Base-by-base conservation (phyloP, 2,888 invertebrate genomes). In the Polyommatus iphigenia region DNA sequence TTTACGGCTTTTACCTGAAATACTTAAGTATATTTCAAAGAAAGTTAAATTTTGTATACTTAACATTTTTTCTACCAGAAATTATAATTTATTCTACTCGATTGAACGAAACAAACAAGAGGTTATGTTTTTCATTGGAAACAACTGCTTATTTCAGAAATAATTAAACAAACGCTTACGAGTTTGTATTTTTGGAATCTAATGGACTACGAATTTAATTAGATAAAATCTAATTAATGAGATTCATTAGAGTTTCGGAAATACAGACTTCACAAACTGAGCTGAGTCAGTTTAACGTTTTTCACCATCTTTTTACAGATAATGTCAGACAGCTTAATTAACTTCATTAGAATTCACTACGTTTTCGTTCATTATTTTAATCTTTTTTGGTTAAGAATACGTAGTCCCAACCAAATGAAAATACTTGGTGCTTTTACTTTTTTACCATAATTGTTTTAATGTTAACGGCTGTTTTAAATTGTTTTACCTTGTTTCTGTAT, bases 301-400 rank as follows among this genome's bases (percentile, higher is more conserved):
- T 72, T 86, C 85, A 85, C 87, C 89, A 85, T 89, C 91, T 79
- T 90, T 87, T 88, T 87, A 83, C 85, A 91, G 92, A 93, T 93
- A 93, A 91, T 90, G 85, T 88, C 86, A 83, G 85, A 91, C 85
- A 86, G 87, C 89, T 92, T 93, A 91, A 93, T 93, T 92, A 93
- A 92, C 87, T 91, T 92, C 90, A 92, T 92, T 92, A 89, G 89
- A 92, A 92, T 93, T 92, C 92, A 91, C 91, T 91, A 87, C 85
- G 85, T 41, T 41, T n/a, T n/a, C 72, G 41, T 41, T 72, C 41
- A 41, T 72, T 72, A 36, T 72, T 36, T 72, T 18, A 72, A 67
- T 29, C 67, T 67, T 67, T 67, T 67, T 67, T 67, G 29, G 67
- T 32, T 29, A 15, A 62, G 20, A 62, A 15, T 20, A 62, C 62